These are phyloP conservation scores for Orchesella flavescens DNA, from an alignment of 2,888 invertebrate genomes.

Conservation along the genomic window DNA sequence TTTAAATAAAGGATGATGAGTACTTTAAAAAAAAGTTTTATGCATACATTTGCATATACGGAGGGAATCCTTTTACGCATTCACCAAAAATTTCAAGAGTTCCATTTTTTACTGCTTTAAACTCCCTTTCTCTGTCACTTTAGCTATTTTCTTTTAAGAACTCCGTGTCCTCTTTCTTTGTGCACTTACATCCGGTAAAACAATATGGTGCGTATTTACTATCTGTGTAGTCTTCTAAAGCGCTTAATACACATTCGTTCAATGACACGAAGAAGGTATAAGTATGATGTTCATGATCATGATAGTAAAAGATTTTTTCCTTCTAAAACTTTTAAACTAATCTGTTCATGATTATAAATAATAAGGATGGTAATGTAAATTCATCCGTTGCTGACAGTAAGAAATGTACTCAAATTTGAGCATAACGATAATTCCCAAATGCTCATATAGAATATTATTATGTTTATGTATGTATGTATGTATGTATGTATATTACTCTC, in stretches of 20 bases:
- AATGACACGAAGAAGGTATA: neutral
- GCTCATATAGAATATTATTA: too few species aligned
- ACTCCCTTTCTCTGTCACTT: slow-evolving; percentile 37
- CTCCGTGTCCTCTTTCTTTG: slow-evolving; percentile 8
- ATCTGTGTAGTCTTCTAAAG: neutral
- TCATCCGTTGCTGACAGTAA: neutral
- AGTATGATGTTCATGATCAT: too few species aligned
- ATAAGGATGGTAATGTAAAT: slow-evolving; percentile 15
- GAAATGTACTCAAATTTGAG: too few species aligned
- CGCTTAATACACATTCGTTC: neutral
- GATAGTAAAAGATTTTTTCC: neutral
- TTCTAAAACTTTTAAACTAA: slow-evolving; percentile 14
- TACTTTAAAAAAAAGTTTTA: neutral
- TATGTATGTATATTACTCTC: too few species aligned
- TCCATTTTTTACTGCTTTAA: neutral
- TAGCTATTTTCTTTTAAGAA: neutral
- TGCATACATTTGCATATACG: neutral
- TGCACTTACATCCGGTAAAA: slow-evolving; percentile 24
- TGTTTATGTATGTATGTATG: too few species aligned
- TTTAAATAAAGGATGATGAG: too few species aligned
- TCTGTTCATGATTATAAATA: slow-evolving; percentile 20
- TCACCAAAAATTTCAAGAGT: neutral
- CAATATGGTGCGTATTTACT: neutral
- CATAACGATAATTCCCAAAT: too few species aligned
- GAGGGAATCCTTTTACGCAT: too few species aligned